Conservation (phyloP, 2,797 vertebrate species). For the Aulostomus chinensis region DNA sequence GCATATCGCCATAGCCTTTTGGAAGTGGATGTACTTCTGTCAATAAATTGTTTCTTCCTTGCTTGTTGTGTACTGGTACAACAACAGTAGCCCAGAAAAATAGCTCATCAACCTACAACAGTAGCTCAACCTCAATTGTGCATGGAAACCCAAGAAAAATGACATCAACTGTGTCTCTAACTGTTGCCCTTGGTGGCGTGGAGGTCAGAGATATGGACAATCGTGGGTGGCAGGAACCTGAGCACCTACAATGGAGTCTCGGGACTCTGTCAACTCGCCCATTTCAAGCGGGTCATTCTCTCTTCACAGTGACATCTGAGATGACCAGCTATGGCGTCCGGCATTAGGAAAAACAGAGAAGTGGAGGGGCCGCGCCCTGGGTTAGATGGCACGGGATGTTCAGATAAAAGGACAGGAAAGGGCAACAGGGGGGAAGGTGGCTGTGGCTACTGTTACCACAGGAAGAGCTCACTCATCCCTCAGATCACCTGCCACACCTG, state of each 20-base stretch:
- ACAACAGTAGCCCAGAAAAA: too few relatives aligned
- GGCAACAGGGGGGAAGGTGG: conserved; percentile 34
- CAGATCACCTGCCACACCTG: conserved; percentile 68
- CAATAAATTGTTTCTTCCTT: too few relatives aligned
- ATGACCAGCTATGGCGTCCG: conserved; percentile 35
- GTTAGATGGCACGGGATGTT: conserved; percentile 60
- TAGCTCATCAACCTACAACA: too few relatives aligned
- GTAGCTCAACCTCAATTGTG: too few relatives aligned
- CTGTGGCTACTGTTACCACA: conserved; percentile 45
- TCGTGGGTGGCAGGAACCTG: conserved; percentile 56
- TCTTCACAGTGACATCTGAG: conserved; percentile 65
- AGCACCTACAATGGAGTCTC: conserved; percentile 46
- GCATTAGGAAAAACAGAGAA: conserved; percentile 28
- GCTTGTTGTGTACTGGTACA: too few relatives aligned
- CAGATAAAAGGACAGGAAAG: conserved; percentile 71
- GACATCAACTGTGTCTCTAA: conserved; percentile 3
- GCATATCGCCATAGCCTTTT: too few relatives aligned
- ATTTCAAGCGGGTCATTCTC: conserved; percentile 57
- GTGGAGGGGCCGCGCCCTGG: conserved; percentile 38
- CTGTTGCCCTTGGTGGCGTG: conserved; percentile 30
- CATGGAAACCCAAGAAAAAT: too few relatives aligned
- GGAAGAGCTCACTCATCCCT: conserved; percentile 76
- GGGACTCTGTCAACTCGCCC: conserved; percentile 58
- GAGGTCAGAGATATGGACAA: conserved; percentile 48
- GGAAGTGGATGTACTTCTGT: too few relatives aligned